Evolutionary conservation across 2,888 invertebrate genomes (phyloP).

Genomic region (Dolichomitus sp.): DNA sequence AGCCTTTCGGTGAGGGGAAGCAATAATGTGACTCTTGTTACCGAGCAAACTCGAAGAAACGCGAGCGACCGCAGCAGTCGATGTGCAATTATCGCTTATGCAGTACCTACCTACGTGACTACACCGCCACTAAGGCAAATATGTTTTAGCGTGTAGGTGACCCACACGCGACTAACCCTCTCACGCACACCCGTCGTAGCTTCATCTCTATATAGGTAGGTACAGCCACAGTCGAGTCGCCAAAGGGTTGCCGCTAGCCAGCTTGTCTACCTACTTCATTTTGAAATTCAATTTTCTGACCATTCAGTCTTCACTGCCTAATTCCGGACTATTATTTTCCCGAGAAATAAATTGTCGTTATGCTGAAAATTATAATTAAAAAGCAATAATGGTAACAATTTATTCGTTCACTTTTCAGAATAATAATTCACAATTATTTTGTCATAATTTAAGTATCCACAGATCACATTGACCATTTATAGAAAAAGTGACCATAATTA

Average conservation of each 20-base stretch:
- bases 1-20: slow-evolving; percentile 46
- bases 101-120: slow-evolving; percentile 51
- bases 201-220: background rate
- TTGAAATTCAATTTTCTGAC: slow-evolving; percentile 43
- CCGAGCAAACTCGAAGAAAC: slow-evolving; percentile 66
- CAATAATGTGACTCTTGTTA: slow-evolving; percentile 64
- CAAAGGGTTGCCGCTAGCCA: slow-evolving; percentile 26
- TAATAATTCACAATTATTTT: background rate
- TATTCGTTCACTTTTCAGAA: too few relatives aligned
- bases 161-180: slow-evolving; percentile 66
- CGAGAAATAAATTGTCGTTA: background rate
- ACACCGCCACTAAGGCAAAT: slow-evolving; percentile 64
- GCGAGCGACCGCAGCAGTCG: slow-evolving; percentile 59
- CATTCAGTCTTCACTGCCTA: background rate
- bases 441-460: too few relatives aligned
- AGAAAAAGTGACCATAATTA: too few relatives aligned
- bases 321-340: slow-evolving; percentile 4
- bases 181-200: slow-evolving; percentile 9
- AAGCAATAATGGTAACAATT: too few relatives aligned
- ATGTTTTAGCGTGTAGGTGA: slow-evolving; percentile 66
- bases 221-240: slow-evolving; percentile 15
- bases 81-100: slow-evolving; percentile 70
- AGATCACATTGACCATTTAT: too few relatives aligned
- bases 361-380: background rate
- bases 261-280: slow-evolving; percentile 24